These are phyloP conservation scores for Pseudopleuronectes americanus DNA, from an alignment of 2,797 vertebrate genomes.

Conservation along the genomic window DNA sequence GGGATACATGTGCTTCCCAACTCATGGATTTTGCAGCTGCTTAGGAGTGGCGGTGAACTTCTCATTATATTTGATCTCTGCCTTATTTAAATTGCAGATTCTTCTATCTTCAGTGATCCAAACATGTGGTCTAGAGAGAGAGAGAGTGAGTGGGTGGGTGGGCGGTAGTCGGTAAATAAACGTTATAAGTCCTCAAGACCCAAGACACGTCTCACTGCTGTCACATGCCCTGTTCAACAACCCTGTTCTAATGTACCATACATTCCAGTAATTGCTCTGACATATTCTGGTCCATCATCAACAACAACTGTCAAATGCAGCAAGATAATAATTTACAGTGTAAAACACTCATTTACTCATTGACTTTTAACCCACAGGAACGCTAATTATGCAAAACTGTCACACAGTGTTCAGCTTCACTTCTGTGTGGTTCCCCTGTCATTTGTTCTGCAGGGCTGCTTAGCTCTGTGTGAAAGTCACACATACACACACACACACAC, in stretches of 20 bases:
- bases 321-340: not conserved
- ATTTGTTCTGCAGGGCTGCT: too few relatives aligned
- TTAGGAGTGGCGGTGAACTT: not conserved
- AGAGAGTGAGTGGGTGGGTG: not conserved
- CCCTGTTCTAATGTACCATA: too few relatives aligned
- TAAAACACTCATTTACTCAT: not conserved
- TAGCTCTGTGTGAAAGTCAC: not conserved
- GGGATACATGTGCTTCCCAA: not conserved
- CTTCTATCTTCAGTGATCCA: not conserved
- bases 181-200: too few relatives aligned
- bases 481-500: not conserved
- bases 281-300: too few relatives aligned
- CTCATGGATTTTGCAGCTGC: not conserved
- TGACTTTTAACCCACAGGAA: not conserved
- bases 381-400: too few relatives aligned
- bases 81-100: constrained; percentile 24
- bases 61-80: not conserved
- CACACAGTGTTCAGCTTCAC: not conserved
- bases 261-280: too few relatives aligned
- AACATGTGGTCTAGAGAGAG: not conserved
- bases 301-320: too few relatives aligned
- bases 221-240: too few relatives aligned
- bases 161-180: too few relatives aligned
- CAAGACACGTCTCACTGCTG: too few relatives aligned
- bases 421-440: too few relatives aligned